A percentile compares a stretch with the other conserved stretches of the same genome.
These are phyloP conservation scores for Furcifer pardalis DNA, from an alignment of 2,797 vertebrate genomes.

Conservation along the genomic window DNA sequence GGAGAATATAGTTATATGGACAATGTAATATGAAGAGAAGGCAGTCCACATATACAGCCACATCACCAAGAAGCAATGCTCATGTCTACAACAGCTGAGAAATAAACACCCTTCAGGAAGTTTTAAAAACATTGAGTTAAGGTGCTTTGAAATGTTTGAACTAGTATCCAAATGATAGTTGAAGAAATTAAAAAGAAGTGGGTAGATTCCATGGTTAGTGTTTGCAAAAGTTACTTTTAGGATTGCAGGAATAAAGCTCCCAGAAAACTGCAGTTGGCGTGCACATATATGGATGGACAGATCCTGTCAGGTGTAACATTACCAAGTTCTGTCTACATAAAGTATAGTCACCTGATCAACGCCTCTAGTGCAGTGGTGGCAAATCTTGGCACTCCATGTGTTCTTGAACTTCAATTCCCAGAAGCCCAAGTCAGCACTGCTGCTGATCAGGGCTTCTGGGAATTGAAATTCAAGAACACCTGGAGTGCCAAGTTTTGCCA, in stretches of 20 bases:
- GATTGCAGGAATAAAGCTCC: too few relatives aligned
- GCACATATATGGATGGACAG: too few relatives aligned
- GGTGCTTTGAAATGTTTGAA: not conserved
- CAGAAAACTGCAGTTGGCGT: too few relatives aligned
- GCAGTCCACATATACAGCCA: not conserved
- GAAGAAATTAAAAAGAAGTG: not conserved
- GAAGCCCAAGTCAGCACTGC: too few relatives aligned
- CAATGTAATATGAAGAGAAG: not conserved
- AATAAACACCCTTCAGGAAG: not conserved
- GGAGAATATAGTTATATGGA: not conserved
- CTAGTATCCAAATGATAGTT: not conserved
- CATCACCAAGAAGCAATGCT: not conserved
- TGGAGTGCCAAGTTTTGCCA: too few relatives aligned
- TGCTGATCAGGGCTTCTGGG: too few relatives aligned
- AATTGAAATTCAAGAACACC: too few relatives aligned
- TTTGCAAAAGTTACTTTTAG: too few relatives aligned
- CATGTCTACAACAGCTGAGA: not conserved
- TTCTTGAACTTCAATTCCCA: too few relatives aligned
- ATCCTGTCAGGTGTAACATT: too few relatives aligned
- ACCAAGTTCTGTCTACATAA: not conserved
- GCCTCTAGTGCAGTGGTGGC: too few relatives aligned
- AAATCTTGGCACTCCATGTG: too few relatives aligned
- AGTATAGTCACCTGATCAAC: not conserved
- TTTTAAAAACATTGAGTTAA: not conserved
- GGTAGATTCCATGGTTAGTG: not conserved